Base-by-base conservation (phyloP, 2,888 invertebrate genomes). In the Patella caerulea region DNA sequence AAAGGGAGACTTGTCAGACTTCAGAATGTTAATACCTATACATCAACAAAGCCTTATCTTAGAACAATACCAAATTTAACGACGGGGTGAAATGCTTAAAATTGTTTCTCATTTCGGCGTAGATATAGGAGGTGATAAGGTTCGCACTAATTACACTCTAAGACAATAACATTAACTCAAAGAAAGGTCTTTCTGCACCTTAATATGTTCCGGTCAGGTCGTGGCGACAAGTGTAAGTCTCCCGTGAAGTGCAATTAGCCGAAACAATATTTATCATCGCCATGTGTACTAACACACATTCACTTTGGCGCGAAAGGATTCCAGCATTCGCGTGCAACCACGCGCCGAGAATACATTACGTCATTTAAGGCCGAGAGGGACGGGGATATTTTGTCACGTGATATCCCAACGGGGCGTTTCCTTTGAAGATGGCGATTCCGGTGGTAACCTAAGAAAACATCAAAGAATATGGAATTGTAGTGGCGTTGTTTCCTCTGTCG, bases 251-350 rank as follows among this genome's bases (percentile, higher is more conserved):
- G 11, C 65, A 65, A 65, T 65, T 65, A 65, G 65, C 19, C 65
- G 65, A 65, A 65, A 65, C 65, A 65, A 65, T 65, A 65, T 65
- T 65, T 65, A 65, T 65, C 24, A 65, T 19, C 65, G 24, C 65
- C 65, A 65, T 65, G 65, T 65, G 65, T 65, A 19, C 65, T 11
- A 65, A 65, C 65, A 65, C 19, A 24, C 19, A 11, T 65, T 65
- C 14, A 65, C 12, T 65, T 24, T 19, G 65, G 65, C 65, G 65
- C 65, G 65, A 19, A 65, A 65, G 24, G 7, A 45, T 65, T 24
- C 24, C 65, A 65, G 24, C 65, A 24, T 24, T 24, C 19, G 65
- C 65, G 65, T 65, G 65, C 24, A 65, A 65, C 19, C 65, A 65
- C 65, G 65, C 65, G 65, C 65, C 65, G 19, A 65, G 65, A 65